These are phyloP conservation scores for Agrochola lota DNA, from an alignment of 2,888 invertebrate genomes.

Conservation along the genomic window DNA sequence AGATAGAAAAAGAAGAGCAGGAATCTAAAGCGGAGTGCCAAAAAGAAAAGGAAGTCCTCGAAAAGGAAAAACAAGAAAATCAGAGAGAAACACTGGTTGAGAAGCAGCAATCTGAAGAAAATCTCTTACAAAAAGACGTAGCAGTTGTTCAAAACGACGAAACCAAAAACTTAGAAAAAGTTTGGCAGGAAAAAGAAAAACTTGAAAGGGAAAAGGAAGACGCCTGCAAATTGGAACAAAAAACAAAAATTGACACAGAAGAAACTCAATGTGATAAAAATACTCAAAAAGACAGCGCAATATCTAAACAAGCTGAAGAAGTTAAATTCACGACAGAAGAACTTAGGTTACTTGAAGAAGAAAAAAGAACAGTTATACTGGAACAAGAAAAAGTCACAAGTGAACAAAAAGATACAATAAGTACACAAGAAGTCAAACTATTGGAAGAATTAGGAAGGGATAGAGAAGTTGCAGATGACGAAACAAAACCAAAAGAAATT, in stretches of 20 bases:
- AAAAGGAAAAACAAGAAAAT: not conserved
- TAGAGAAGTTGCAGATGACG: not conserved
- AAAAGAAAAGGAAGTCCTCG: not conserved
- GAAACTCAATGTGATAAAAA: not conserved
- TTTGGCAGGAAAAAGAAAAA: slow-evolving; percentile 7
- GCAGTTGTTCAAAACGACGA: not conserved
- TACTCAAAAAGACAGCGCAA: not conserved
- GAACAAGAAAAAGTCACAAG: not conserved
- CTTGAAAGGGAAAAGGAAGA: slow-evolving; percentile 14
- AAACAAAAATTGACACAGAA: not conserved
- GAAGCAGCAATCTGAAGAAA: not conserved
- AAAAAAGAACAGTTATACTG: not conserved
- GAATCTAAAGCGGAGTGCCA: not conserved
- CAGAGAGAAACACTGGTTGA: not conserved
- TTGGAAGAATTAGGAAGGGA: not conserved
- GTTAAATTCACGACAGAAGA: no score
- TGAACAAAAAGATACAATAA: not conserved
- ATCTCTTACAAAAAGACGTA: not conserved
- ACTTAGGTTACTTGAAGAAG: not conserved
- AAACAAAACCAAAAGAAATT: not conserved
- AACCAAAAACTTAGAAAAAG: not conserved
- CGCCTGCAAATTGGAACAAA: not conserved
- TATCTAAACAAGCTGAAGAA: not conserved
- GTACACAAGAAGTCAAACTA: not conserved
- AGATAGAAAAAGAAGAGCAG: not conserved